These are phyloP conservation scores for Talpa occidentalis DNA, from an alignment of 2,113 vertebrate genomes.

Conservation along the genomic window DNA sequence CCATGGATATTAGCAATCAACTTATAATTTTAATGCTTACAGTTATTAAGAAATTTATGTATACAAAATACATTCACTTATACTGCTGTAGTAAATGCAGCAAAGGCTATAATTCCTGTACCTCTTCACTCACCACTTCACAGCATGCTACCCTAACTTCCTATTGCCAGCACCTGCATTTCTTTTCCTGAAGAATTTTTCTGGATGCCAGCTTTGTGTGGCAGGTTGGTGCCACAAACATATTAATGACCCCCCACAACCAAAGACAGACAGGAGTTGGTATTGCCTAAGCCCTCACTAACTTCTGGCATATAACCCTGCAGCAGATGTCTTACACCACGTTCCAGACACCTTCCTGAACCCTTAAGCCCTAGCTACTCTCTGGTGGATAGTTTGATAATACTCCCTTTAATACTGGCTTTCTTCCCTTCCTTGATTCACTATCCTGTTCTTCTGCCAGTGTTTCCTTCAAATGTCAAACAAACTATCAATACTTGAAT, in stretches of 20 bases:
- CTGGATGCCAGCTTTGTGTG: neutral
- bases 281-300: neutral
- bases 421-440: neutral
- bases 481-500: conserved; percentile 9
- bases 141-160: neutral
- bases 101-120: neutral
- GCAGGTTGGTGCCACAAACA: neutral
- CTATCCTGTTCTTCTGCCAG: neutral
- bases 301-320: neutral
- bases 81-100: neutral
- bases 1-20: neutral
- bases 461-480: conserved; percentile 32
- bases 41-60: conserved; percentile 44
- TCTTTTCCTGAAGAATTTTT: neutral
- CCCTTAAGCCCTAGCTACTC: neutral
- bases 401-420: neutral
- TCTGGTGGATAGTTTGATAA: neutral
- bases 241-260: neutral
- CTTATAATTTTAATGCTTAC: neutral
- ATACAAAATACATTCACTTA: conserved; percentile 21
- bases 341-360: neutral
- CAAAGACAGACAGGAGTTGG: neutral
- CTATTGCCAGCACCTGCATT: neutral
- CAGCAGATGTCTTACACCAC: neutral
- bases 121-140: neutral